Conservation (phyloP, 2,888 invertebrate genomes). For the Thalpophila matura region DNA sequence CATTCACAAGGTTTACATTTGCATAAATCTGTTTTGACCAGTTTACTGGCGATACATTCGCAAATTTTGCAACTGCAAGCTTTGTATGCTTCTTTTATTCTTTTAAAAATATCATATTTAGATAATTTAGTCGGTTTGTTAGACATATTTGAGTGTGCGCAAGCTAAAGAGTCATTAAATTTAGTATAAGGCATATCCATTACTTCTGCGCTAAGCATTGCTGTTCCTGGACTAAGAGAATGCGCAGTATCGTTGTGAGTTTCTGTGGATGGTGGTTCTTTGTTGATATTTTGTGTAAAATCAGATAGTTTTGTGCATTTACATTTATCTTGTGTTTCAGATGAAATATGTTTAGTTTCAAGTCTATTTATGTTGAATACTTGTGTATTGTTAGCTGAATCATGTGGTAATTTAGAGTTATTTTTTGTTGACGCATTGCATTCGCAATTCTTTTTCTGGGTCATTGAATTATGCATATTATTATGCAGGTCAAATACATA, state of each 20-base stretch:
- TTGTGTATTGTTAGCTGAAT: neutral
- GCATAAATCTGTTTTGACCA: conserved; percentile 60
- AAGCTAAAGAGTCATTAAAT: conserved; percentile 39
- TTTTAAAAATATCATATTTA: conserved; percentile 72
- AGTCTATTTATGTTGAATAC: neutral
- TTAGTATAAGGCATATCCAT: conserved; percentile 72
- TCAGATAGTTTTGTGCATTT: neutral
- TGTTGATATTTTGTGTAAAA: neutral
- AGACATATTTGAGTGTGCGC: neutral
- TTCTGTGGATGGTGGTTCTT: neutral
- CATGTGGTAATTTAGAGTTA: neutral
- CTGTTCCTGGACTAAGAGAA: conserved; percentile 55
- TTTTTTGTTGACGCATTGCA: neutral
- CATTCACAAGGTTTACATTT: conserved; percentile 74
- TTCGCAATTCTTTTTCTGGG: neutral
- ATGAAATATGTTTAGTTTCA: neutral
- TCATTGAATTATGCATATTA: too few relatives aligned
- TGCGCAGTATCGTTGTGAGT: neutral
- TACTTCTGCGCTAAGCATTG: conserved; percentile 73
- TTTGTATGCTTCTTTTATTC: conserved; percentile 78
- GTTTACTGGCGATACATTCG: conserved; percentile 73
- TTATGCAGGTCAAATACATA: neutral
- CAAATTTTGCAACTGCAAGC: conserved; percentile 84
- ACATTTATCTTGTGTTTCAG: conserved; percentile 8
- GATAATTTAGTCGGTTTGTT: conserved; percentile 42